Percentiles rank a stretch among this genome's conserved stretches.
Conservation (phyloP, 1,140 invertebrate species). For the Drosophila lowei region DNA sequence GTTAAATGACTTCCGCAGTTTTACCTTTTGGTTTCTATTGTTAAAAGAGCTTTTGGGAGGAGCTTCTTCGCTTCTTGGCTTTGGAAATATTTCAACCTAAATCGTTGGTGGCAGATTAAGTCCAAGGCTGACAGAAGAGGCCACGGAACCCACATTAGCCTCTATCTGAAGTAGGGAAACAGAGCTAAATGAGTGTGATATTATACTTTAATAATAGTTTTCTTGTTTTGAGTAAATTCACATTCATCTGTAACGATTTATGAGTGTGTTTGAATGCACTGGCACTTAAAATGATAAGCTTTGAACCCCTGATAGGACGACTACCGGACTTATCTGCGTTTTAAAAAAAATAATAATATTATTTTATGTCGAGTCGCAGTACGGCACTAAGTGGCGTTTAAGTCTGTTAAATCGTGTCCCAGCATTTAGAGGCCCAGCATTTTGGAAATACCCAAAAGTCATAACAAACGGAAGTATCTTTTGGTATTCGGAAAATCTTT, state of each 20-base stretch:
- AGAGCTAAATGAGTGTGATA: too few relatives aligned
- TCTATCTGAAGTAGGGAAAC: too few relatives aligned
- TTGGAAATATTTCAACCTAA: constrained; percentile 37
- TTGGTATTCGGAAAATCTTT: too few relatives aligned
- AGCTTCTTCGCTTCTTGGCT: constrained; percentile 29
- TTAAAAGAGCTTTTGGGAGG: constrained; percentile 13
- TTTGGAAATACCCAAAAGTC: too few relatives aligned
- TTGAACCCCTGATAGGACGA: constrained; percentile 9
- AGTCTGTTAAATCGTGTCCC: too few relatives aligned
- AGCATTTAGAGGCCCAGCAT: too few relatives aligned
- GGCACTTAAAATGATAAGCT: constrained; percentile 8
- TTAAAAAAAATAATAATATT: neutral
- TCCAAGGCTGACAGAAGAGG: too few relatives aligned
- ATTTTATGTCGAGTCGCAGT: neutral
- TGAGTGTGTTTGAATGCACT: too few relatives aligned
- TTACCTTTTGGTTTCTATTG: constrained; percentile 28
- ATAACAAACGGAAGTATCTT: too few relatives aligned
- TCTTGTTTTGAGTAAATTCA: neutral
- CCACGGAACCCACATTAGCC: too few relatives aligned
- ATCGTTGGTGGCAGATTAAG: neutral
- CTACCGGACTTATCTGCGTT: neutral
- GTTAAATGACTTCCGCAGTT: constrained; percentile 74
- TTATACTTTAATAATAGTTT: too few relatives aligned
- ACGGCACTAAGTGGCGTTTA: too few relatives aligned
- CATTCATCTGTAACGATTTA: neutral